These are phyloP conservation scores for Petrocephalus zakoni DNA, from an alignment of 2,113 vertebrate genomes.

Conservation along the genomic window DNA sequence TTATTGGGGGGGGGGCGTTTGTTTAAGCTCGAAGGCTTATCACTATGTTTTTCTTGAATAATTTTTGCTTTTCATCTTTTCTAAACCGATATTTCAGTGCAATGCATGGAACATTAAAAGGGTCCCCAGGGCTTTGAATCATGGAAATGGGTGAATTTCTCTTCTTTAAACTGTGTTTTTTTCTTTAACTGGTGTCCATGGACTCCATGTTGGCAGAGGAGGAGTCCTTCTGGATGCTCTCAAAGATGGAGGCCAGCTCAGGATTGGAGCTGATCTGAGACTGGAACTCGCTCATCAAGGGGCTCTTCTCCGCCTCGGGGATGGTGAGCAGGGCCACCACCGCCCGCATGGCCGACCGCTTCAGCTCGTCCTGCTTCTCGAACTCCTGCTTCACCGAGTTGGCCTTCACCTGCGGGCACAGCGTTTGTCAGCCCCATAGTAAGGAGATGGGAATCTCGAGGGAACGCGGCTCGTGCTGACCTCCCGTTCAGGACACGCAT, in stretches of 20 bases:
- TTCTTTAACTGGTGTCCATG: conserved; percentile 94
- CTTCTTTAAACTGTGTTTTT: conserved; percentile 6
- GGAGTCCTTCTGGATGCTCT: conserved; percentile 98
- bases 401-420: conserved; percentile 84
- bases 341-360: conserved; percentile 95
- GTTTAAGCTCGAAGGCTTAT: conserved; percentile 66
- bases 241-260: conserved; percentile 95
- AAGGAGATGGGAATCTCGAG: background rate
- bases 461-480: background rate
- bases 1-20: conserved; percentile 68
- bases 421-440: background rate
- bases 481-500: background rate
- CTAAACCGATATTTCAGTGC: conserved; percentile 86
- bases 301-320: conserved; percentile 98
- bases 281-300: conserved; percentile 97
- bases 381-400: conserved; percentile 99
- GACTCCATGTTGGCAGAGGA: conserved; percentile 95
- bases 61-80: conserved; percentile 57
- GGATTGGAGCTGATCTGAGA: conserved; percentile 98
- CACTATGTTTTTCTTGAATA: conserved; percentile 33
- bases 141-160: conserved; percentile 41
- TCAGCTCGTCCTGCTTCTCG: conserved; percentile 97
- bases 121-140: conserved; percentile 58
- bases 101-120: conserved; percentile 76
- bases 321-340: conserved; percentile 92